Percentiles rank a stretch among this genome's conserved stretches.
Evolutionary conservation across 2,888 invertebrate genomes (phyloP).

Genomic region (Zelleria hepariella): DNA sequence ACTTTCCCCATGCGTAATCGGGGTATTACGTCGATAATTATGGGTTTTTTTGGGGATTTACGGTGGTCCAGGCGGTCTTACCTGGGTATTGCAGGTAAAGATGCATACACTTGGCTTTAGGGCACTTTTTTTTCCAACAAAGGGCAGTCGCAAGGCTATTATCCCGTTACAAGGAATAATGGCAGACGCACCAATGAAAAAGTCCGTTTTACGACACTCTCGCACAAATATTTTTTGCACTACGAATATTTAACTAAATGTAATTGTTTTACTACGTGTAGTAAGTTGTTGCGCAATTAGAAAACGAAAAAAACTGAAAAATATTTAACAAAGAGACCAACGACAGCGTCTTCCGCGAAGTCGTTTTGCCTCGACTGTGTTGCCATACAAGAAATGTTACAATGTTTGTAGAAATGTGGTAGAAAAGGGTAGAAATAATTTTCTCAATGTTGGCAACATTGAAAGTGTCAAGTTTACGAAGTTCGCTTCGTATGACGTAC

Average conservation of each 20-base stretch:
- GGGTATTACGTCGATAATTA: slow-evolving; percentile 23
- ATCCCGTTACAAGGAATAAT: slow-evolving; percentile 68
- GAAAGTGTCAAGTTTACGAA: slow-evolving; percentile 21
- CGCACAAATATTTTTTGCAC: slow-evolving; percentile 8
- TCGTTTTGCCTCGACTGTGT: slow-evolving; percentile 13
- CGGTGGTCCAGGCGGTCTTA: slow-evolving; percentile 23
- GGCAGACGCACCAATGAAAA: slow-evolving; percentile 48
- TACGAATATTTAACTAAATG: slow-evolving; percentile 6
- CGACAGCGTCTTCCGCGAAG: slow-evolving; percentile 54
- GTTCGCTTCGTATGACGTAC: slow-evolving; percentile 15
- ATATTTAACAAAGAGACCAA: slow-evolving; percentile 49
- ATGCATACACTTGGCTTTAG: slow-evolving; percentile 73
- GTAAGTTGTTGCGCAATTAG: slow-evolving; percentile 14
- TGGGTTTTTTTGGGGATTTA: slow-evolving; percentile 10
- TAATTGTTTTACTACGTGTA: slow-evolving; percentile 1
- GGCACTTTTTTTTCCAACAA: slow-evolving; percentile 65
- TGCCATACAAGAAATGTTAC: slow-evolving; percentile 1
- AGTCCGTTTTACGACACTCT: slow-evolving; percentile 26
- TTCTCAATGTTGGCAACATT: neutral
- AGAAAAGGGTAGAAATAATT: neutral
- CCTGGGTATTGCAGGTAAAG: slow-evolving; percentile 71
- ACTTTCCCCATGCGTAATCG: slow-evolving; percentile 61
- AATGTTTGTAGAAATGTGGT: neutral
- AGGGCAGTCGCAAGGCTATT: slow-evolving; percentile 63
- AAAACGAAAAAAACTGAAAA: slow-evolving; percentile 64